Evolutionary conservation across 1,140 invertebrate genomes (phyloP).

Genomic region (Diabrotica virgifera): DNA sequence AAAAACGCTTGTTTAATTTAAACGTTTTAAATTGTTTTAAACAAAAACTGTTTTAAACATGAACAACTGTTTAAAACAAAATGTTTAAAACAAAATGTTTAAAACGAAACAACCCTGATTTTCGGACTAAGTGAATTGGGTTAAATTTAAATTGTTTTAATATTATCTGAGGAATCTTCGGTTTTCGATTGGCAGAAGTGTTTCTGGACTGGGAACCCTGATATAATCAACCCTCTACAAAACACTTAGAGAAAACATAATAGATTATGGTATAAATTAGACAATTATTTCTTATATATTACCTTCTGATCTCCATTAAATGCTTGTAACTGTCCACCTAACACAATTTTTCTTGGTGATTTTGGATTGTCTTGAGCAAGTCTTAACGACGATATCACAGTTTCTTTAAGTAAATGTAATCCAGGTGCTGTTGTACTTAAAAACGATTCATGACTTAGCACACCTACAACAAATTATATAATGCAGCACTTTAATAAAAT

Average conservation of each 20-base stretch:
- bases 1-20: too few species aligned
- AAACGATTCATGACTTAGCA: constrained; percentile 68
- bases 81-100: too few species aligned
- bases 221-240: neutral
- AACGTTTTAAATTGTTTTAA: too few species aligned
- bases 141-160: too few species aligned
- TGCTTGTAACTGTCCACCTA: constrained; percentile 56
- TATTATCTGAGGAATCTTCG: too few species aligned
- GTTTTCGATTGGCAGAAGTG: too few species aligned
- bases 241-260: neutral
- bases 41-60: too few species aligned
- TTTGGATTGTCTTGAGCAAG: constrained; percentile 56
- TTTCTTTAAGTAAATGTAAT: constrained; percentile 75
- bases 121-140: too few species aligned
- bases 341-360: constrained; percentile 57
- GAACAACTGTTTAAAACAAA: too few species aligned
- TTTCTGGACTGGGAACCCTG: too few species aligned
- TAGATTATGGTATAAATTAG: neutral
- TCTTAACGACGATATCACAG: constrained; percentile 65
- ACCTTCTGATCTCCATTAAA: constrained; percentile 49
- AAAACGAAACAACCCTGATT: too few species aligned
- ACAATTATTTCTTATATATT: constrained; percentile 10
- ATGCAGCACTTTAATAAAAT: too few species aligned
- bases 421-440: constrained; percentile 69
- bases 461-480: constrained; percentile 44